Conservation (phyloP, 2,888 invertebrate genomes). For the Caenorhabditis uteleia region DNA sequence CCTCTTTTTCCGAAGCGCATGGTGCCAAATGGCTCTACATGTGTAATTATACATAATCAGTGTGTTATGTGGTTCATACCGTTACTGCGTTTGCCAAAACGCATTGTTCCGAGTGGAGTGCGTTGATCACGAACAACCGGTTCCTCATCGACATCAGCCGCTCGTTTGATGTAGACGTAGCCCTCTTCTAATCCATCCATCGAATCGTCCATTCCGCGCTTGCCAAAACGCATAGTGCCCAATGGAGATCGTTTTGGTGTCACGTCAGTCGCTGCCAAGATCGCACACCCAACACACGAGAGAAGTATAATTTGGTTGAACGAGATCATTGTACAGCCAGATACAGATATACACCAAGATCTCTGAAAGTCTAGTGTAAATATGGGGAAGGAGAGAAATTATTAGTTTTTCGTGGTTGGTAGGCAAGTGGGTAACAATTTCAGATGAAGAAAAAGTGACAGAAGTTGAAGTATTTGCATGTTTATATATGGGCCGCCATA, state of each 20-base stretch:
- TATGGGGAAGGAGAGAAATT: background rate
- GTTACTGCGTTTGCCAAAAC: slow-evolving; percentile 47
- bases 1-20: slow-evolving; percentile 38
- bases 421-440: background rate
- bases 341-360: slow-evolving; percentile 27
- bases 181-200: slow-evolving; percentile 35
- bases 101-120: slow-evolving; percentile 55
- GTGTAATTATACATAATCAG: background rate
- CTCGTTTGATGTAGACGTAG: slow-evolving; percentile 13
- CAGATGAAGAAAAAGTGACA: background rate
- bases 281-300: slow-evolving; percentile 18
- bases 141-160: slow-evolving; percentile 19
- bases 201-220: slow-evolving; percentile 31
- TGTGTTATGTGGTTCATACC: slow-evolving; percentile 1
- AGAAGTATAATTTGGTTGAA: slow-evolving; percentile 27
- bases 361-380: slow-evolving; percentile 5
- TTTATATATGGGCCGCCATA: slow-evolving; percentile 17
- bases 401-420: too few relatives aligned
- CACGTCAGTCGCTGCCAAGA: slow-evolving; percentile 9
- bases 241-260: slow-evolving; percentile 50
- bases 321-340: slow-evolving; percentile 28
- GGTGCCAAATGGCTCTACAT: slow-evolving; percentile 29
- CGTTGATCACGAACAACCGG: slow-evolving; percentile 22
- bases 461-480: slow-evolving; percentile 16
- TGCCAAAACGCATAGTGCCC: slow-evolving; percentile 57